Percentiles rank a stretch among this genome's conserved stretches.
These are phyloP conservation scores for Electrona antarctica DNA, from an alignment of 2,113 vertebrate species.

Conservation along the genomic window DNA sequence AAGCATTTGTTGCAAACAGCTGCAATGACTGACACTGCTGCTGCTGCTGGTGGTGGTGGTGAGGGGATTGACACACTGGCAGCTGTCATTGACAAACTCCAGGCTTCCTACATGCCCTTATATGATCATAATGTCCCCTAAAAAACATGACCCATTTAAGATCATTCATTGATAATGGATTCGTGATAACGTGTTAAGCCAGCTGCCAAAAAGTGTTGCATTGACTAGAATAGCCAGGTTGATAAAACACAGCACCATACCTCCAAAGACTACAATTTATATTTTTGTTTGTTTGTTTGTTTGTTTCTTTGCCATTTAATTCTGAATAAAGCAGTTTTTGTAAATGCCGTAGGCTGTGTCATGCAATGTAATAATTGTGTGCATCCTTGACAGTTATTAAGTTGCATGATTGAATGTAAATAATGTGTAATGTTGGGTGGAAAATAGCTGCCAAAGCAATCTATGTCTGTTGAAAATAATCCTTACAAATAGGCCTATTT, in stretches of 20 bases:
- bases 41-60: neutral
- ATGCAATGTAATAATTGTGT: neutral
- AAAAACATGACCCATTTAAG: constrained; percentile 63
- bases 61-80: constrained; percentile 24
- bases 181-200: constrained; percentile 37
- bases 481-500: neutral
- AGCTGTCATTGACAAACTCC: constrained; percentile 72
- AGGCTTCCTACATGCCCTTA: constrained; percentile 70
- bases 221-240: constrained; percentile 37
- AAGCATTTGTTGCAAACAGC: constrained; percentile 75
- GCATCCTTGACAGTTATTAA: too few species aligned
- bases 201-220: constrained; percentile 53
- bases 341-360: too few species aligned
- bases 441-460: neutral
- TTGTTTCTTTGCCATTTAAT: neutral
- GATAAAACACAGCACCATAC: constrained; percentile 59
- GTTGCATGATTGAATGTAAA: neutral
- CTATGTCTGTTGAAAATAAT: neutral
- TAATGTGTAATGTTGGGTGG: neutral
- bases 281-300: constrained; percentile 1
- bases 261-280: constrained; percentile 7
- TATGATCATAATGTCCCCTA: constrained; percentile 67
- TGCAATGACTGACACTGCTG: constrained; percentile 42
- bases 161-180: constrained; percentile 55
- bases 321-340: neutral